These are phyloP conservation scores for Stegodyphus mimosarum DNA, from an alignment of 1,140 invertebrate species.

Conservation along the genomic window DNA sequence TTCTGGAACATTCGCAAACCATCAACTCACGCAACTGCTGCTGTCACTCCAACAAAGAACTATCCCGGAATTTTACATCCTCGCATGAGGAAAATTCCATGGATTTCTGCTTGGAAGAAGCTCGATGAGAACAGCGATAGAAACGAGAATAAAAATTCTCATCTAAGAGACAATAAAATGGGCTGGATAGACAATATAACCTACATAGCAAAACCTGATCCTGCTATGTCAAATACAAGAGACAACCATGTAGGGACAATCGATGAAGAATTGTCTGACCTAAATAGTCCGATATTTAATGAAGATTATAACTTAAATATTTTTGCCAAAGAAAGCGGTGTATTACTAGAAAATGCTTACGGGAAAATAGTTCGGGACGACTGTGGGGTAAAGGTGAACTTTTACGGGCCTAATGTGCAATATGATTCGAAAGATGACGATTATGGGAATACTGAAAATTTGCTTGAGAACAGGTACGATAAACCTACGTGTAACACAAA, in stretches of 20 bases:
- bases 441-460: background rate
- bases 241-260: conserved; percentile 8
- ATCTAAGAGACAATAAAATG: background rate
- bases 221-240: background rate
- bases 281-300: background rate
- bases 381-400: conserved; percentile 42
- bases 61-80: conserved; percentile 35
- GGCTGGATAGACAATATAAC: conserved; percentile 36
- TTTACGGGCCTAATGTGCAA: conserved; percentile 26
- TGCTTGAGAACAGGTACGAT: conserved; percentile 7
- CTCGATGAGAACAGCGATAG: conserved; percentile 36
- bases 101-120: conserved; percentile 52
- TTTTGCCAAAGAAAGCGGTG: conserved; percentile 50
- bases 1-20: conserved; percentile 49
- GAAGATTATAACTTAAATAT: conserved; percentile 43
- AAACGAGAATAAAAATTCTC: background rate
- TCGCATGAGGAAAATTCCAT: conserved; percentile 43
- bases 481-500: background rate
- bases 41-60: conserved; percentile 13
- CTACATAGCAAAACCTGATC: background rate
- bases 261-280: conserved; percentile 41
- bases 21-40: background rate
- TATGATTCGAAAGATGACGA: conserved; percentile 8
- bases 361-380: conserved; percentile 43
- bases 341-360: conserved; percentile 43